Evolutionary conservation across 1,140 invertebrate genomes (phyloP).

Genomic region (Olivierus martensii): DNA sequence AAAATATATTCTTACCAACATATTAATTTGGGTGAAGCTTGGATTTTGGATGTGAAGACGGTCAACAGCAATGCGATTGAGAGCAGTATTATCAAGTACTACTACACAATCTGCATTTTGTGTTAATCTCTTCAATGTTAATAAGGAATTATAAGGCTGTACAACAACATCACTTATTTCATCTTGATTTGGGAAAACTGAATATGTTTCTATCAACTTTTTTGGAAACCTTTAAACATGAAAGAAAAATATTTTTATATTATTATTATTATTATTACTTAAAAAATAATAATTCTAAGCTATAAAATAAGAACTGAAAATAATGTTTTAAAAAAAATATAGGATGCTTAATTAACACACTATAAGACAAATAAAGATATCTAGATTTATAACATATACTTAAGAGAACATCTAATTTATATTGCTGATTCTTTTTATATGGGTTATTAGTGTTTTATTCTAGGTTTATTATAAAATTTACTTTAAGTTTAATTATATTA

Average conservation of each 20-base stretch:
- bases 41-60: constrained; percentile 86
- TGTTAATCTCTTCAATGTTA: constrained; percentile 88
- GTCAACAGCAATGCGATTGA: constrained; percentile 78
- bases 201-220: constrained; percentile 96
- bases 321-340: too few relatives aligned
- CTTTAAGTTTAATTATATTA: too few relatives aligned
- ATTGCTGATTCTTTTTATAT: too few relatives aligned
- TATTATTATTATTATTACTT: too few relatives aligned
- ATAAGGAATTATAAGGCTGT: constrained; percentile 94
- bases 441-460: too few relatives aligned
- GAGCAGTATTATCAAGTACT: constrained; percentile 53
- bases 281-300: too few relatives aligned
- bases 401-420: too few relatives aligned
- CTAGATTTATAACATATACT: too few relatives aligned
- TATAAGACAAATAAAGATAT: too few relatives aligned
- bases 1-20: constrained; percentile 49
- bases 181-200: constrained; percentile 97
- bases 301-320: too few relatives aligned
- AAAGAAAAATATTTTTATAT: background rate
- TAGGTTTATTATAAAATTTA: too few relatives aligned
- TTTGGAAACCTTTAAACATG: constrained; percentile 62
- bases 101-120: constrained; percentile 97
- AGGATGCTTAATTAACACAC: too few relatives aligned
- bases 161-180: constrained; percentile 91
- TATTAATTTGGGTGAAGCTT: constrained; percentile 94